Base-by-base conservation (phyloP, 2,888 invertebrate genomes). In the Drosophila recens region DNA sequence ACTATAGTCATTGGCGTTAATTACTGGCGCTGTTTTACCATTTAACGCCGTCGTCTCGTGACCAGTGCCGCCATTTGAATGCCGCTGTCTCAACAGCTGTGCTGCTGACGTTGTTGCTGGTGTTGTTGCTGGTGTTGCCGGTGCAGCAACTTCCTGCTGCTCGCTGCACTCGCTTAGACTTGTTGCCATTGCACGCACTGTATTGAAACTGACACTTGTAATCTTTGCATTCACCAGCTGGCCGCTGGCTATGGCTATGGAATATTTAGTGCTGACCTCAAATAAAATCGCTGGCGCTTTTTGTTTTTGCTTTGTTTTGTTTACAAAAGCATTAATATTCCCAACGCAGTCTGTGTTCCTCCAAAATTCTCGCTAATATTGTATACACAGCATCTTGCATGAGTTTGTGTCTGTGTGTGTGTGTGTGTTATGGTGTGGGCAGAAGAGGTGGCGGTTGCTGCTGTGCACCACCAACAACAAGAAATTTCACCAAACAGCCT, bases 331-430 rank as follows among this genome's bases (percentile, higher is more conserved):
- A 87, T 81, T 70, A 77, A 81, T 90, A 69, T 76, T 87, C 51
- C 58, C 23, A 36, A 52, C 36, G 20, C 20, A 43, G 43, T 43
- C 48, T 30, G 48, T 33, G 62, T 48, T 15, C 63, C 64, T 69
- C 75, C 54, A 66, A 81, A 75, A 84, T 82, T 72, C 61, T 46
- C 53, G 64, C 71, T 88, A 88, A 80, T 86, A 68, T 79, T 82
- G 87, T 90, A 90, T 89, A 85, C 79, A 90, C 90, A 89, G 84
- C 84, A 84, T 90, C 84, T 74, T 51, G 23, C 46, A 17, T 64
- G 63, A 49, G 62, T 51, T 33, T 40, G 4, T 49, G 43, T 27
- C 27, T 48, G 3, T 59, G 58, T 51, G 52, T 59, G 23, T 43
- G 17, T 64, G 63, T 46, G 62, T 57, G 27, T n/a, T 9, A 38